Conservation (phyloP, 2,888 invertebrate species). For the Acanthococcus lagerstroemiae region DNA sequence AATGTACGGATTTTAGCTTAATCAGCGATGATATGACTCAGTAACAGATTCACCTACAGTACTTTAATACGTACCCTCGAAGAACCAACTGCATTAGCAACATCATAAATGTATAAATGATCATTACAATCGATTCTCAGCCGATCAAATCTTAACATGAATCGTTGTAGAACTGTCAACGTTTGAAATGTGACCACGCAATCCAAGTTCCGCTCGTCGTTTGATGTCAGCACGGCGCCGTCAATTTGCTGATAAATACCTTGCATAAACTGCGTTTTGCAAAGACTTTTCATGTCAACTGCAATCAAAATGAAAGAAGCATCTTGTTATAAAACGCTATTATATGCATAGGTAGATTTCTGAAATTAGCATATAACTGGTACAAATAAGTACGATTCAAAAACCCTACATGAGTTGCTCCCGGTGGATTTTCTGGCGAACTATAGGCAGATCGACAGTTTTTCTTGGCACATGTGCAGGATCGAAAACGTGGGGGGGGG, state of each 20-base stretch:
- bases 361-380: too few relatives aligned
- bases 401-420: too few relatives aligned
- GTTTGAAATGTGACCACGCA: conserved; percentile 91
- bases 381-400: too few relatives aligned
- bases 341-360: too few relatives aligned
- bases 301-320: conserved; percentile 37
- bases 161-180: conserved; percentile 83
- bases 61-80: conserved; percentile 73
- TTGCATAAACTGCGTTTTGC: conserved; percentile 81
- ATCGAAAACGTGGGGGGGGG: too few relatives aligned
- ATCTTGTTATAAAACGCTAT: too few relatives aligned
- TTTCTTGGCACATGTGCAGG: too few relatives aligned
- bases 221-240: conserved; percentile 79
- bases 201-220: conserved; percentile 81
- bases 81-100: conserved; percentile 77
- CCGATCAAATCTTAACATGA: conserved; percentile 87
- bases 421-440: too few relatives aligned
- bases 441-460: too few relatives aligned
- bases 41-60: too few relatives aligned
- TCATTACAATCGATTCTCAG: conserved; percentile 89
- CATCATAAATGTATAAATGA: conserved; percentile 84
- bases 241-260: conserved; percentile 83
- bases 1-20: too few relatives aligned
- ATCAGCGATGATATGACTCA: too few relatives aligned
- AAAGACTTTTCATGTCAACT: conserved; percentile 83